Base-by-base conservation (phyloP, 1,140 invertebrate species). In the Tenebrio molitor region DNA sequence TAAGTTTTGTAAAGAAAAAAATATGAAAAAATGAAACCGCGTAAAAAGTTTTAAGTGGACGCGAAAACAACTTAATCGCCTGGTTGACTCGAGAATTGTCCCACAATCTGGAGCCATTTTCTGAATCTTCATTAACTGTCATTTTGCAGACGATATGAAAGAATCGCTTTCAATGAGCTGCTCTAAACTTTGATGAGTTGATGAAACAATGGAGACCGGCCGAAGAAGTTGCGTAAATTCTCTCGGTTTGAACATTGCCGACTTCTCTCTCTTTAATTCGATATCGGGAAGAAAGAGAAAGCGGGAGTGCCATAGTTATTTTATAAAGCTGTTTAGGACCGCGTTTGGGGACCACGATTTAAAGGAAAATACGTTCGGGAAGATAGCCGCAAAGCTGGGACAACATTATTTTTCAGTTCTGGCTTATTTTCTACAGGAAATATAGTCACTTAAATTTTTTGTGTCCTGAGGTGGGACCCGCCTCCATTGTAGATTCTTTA, bases 171-270 rank as follows among this genome's bases (percentile, higher is more conserved):
- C 21, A 15, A 58, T 58, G 50, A 58, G 50, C 23, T 58, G 12
- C 50, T 58, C 23, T 58, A 58, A 58, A 58, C 50, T 58, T 58
- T 58, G 50, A 58, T 58, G 23, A 58, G 50, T 58, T 58, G 50
- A 58, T 58, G 50, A 58, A 29, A 58, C 50, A 58, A 58, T 58
- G n/a, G 50, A 58, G 50, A 58, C 21, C 29, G 15, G 44, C 29
- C 10, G 15, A 10, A 58, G 23, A 58, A 58, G 50, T 58, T 58
- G 23, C 21, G 50, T 58, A 29, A 58, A 58, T 58, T 39, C 50
- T 29, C 10, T n/a, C 10, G 15, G 50, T 25, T 58, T 58, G n/a
- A 58, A 33, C 50, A 58, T 58, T 50, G 7, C 23, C n/a, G 4
- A 14, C 15, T 12, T 25, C 19, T 58, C 23, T 12, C 50, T 58